Evolutionary conservation across 2,888 invertebrate genomes (phyloP), one percentile per base, ranked within the genome.

Genomic region (Leptopilina syphax): DNA sequence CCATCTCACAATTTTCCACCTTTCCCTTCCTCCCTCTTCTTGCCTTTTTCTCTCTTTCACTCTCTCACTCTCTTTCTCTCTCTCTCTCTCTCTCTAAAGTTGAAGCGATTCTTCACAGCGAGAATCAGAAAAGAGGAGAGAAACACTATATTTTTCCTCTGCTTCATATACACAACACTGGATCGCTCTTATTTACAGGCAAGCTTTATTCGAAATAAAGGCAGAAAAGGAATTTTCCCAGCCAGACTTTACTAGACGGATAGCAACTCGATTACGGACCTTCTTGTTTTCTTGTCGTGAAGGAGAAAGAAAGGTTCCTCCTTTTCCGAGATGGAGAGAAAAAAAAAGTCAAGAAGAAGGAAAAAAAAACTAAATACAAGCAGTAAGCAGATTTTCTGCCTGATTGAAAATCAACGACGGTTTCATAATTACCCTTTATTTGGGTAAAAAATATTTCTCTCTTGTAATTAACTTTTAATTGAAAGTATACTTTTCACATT

Each of bases 81-180:
- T 34, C 34, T 1, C 34, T 34, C 34, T 34, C 2, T 34, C 34
- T 34, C 3, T 34, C 34, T 34, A 34, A 34, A 34, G 34, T 34
- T 34, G 54, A 54, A 70, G 27, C 54, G 13, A 70, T 54, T 54
- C 70, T 70, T 70, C 54, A 54, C 54, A 6, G 7, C 13, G 50
- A 50, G 24, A 70, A 70, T 54, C 70, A 13, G 12, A 41, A 73
- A 12, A n/a, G 8, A 57, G 73, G 4, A 57, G 47, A 47, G 47
- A 54, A 12, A 67, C 34, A 34, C 34, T 73, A 70, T 70, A 34
- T 80, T 79, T 80, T 81, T 79, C 63, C 66, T 78, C 63, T 81
- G 68, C 3, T 50, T 12, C 50, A 9, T 50, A 65, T 80, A 67
- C 60, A 79, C 76, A 41, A 34, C 10, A 79, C 54, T 63, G 78